phyloP scores from a whole-genome alignment of 2,888 invertebrate species.

The Drosophila recens region DNA sequence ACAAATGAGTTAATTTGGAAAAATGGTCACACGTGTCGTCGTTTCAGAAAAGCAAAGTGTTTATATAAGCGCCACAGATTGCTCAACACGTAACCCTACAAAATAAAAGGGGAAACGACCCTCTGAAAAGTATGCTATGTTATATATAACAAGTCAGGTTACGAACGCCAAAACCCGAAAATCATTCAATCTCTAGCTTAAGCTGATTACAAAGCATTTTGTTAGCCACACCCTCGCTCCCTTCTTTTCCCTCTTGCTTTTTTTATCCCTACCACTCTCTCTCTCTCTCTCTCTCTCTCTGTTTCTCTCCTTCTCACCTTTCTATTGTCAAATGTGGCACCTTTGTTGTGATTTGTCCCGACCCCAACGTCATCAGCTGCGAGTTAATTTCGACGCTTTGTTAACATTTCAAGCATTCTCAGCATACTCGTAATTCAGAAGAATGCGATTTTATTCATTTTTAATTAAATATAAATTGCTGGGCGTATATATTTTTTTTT shows the following conservation, averaged over 20 bases:
- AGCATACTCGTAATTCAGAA: background rate
- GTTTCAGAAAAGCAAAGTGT: slow-evolving; percentile 13
- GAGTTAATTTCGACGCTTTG: slow-evolving; percentile 28
- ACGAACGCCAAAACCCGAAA: slow-evolving; percentile 33
- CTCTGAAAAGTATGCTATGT: slow-evolving; percentile 23
- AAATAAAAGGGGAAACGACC: background rate
- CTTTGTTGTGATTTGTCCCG: slow-evolving; percentile 40
- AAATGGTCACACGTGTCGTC: slow-evolving; percentile 50
- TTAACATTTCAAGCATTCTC: slow-evolving; percentile 25
- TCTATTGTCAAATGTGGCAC: slow-evolving; percentile 38
- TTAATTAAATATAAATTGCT: slow-evolving; percentile 49
- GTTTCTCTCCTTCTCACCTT: background rate
- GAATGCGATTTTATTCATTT: slow-evolving; percentile 10
- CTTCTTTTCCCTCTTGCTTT: background rate
- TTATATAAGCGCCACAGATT: slow-evolving; percentile 36
- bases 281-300: background rate
- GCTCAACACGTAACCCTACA: slow-evolving; percentile 21
- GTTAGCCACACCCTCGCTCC: slow-evolving; percentile 2
- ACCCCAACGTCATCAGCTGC: slow-evolving; percentile 20
- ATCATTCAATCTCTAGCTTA: slow-evolving; percentile 55
- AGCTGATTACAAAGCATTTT: slow-evolving; percentile 72
- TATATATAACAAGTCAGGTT: slow-evolving; percentile 27
- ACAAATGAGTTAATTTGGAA: slow-evolving; percentile 55
- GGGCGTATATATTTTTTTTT: background rate
- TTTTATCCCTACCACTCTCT: no score